Conservation (phyloP, 2,113 vertebrate genomes). For the Antigone vipio region DNA sequence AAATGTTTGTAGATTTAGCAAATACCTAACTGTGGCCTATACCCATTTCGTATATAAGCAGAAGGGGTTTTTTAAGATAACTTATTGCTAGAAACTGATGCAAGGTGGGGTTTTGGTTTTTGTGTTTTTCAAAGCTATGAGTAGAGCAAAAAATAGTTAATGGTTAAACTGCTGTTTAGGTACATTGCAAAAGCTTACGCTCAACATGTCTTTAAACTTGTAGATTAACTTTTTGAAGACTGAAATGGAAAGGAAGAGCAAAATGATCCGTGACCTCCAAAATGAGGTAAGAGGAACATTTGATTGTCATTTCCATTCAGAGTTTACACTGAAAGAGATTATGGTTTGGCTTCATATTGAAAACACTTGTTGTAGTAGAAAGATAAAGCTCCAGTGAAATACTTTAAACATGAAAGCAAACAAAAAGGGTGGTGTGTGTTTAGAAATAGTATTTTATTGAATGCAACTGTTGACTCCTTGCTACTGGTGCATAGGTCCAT, state of each 20-base stretch:
- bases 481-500: neutral
- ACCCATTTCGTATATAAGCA: neutral
- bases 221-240: constrained; percentile 97
- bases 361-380: neutral
- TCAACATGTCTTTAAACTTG: constrained; percentile 14
- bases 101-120: neutral
- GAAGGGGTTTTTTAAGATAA: neutral
- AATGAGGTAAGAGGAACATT: constrained; percentile 84
- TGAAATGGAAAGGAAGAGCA: constrained; percentile 97
- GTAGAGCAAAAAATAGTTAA: neutral
- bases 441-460: neutral
- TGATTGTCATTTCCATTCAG: neutral
- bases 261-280: constrained; percentile 96
- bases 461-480: neutral
- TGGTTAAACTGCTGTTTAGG: neutral
- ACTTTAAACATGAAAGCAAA: neutral
- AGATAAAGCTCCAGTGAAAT: neutral
- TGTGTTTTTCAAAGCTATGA: neutral
- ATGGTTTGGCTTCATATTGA: neutral
- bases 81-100: neutral
- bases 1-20: neutral
- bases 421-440: neutral
- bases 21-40: neutral
- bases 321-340: neutral
- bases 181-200: neutral